phyloP scores from a whole-genome alignment of 2,797 vertebrate species.

The Pteronotus mesoamericanus region DNA sequence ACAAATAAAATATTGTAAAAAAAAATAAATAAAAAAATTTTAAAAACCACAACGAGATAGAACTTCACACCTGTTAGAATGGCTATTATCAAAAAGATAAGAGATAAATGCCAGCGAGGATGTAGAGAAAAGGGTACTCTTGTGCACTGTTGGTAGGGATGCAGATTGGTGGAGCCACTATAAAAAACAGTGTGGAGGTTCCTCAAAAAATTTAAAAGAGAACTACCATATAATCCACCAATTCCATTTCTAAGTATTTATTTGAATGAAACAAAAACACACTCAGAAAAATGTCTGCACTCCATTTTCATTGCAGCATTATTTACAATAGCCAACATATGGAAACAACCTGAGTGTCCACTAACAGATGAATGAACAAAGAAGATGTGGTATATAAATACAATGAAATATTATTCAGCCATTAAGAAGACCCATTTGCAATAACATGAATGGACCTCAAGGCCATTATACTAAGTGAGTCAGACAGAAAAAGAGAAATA shows the following conservation, averaged over 20 bases:
- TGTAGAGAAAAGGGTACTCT: background rate
- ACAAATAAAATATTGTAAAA: too few relatives aligned
- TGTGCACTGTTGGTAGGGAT: background rate
- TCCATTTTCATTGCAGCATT: background rate
- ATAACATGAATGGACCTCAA: background rate
- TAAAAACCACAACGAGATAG: background rate
- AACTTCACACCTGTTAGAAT: background rate
- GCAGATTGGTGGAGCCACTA: background rate
- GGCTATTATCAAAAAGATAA: background rate
- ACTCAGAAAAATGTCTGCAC: background rate
- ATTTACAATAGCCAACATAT: background rate
- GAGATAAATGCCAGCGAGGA: background rate
- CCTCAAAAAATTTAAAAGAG: background rate
- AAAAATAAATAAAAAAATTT: too few relatives aligned
- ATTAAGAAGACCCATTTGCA: background rate
- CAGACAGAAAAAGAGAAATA: background rate
- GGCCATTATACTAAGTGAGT: background rate
- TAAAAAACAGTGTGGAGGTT: background rate
- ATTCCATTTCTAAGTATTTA: background rate
- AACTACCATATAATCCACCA: background rate
- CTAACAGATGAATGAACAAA: background rate
- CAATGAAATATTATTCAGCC: background rate
- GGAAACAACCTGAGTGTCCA: background rate
- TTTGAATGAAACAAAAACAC: background rate
- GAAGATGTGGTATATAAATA: background rate